Base-by-base conservation (phyloP, 1,140 invertebrate genomes). In the Heliothis virescens region DNA sequence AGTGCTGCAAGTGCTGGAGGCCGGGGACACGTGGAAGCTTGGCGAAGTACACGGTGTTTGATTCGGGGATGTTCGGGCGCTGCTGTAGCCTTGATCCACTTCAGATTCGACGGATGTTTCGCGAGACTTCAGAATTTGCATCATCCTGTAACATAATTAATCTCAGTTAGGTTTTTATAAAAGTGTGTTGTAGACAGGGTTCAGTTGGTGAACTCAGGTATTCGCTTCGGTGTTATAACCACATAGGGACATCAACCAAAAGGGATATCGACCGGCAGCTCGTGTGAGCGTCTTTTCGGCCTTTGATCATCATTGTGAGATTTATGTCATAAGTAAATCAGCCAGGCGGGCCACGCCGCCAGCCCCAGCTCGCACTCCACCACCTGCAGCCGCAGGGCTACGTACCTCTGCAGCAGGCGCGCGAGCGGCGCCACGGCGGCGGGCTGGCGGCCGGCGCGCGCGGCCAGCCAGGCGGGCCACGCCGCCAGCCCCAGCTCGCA, bases 171-270 rank as follows among this genome's bases (percentile, higher is more conserved):
- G 63, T n/a, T 63, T 63, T 18, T 65, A 2, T 59, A 21, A 7
- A 62, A 12, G 0, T 48, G 10, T 60, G 13, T 1, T 57, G 1
- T 48, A 10, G 57, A 41, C 11, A 12, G 21, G 63, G 16, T 10
- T 60, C 4, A n/a, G 13, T 2, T 26, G 2, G 41, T 52, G 18
- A 12, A 1, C 21, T 63, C 90, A 91, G 91, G 90, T 81, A 77
- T 87, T 89, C 91, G 92, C 92, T 93, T 94, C 92, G 75, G 84
- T 90, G 63, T 62, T 86, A 89, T 89, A 93, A 94, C 85, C 92
- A 94, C 65, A 62, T 69, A 76, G 90, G 90, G 88, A 91, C 78
- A 81, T 92, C 90, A 53, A 92, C 91, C 91, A 5, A 76, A 12
- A 88, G 90, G 90, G 90, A 92, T 53, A 86, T 92, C 91, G 41